Evolutionary conservation across 2,113 vertebrate species (phyloP).

Genomic region (Rhineura floridana): DNA sequence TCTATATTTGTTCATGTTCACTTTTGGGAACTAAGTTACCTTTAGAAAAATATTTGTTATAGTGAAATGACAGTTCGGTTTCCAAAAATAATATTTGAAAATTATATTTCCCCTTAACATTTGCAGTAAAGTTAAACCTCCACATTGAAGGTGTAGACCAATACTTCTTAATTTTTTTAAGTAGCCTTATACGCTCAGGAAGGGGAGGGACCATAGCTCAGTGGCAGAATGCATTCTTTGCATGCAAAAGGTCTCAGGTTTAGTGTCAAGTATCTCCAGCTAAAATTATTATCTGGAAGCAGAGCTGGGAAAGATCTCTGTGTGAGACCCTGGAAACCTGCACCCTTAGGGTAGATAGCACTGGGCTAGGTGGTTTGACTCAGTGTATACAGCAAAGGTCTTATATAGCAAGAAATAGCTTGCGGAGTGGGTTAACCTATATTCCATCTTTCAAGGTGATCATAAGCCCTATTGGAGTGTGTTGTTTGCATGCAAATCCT

Average conservation of each 20-base stretch:
- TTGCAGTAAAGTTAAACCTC: neutral
- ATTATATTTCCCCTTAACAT: constrained; percentile 21
- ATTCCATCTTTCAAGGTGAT: too few species aligned
- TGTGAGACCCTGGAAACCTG: neutral
- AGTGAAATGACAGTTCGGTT: constrained; percentile 16
- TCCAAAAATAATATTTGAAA: constrained; percentile 14
- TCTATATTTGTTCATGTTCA: constrained; percentile 53
- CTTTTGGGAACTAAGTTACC: constrained; percentile 37
- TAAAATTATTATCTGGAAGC: neutral
- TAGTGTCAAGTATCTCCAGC: neutral
- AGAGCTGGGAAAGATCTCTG: neutral
- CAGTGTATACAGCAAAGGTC: too few species aligned
- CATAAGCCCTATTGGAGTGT: too few species aligned
- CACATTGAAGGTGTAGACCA: neutral
- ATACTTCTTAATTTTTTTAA: neutral
- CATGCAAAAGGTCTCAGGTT: neutral
- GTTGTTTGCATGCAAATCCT: too few species aligned
- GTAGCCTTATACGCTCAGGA: neutral
- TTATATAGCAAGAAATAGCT: too few species aligned
- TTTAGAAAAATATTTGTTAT: constrained; percentile 1
- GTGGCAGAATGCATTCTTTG: neutral
- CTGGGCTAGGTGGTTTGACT: neutral
- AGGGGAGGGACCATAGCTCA: neutral
- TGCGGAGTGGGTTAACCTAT: too few species aligned
- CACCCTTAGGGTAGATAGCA: neutral